Conservation (phyloP, 2,888 invertebrate genomes). For the Nebria brevicollis region DNA sequence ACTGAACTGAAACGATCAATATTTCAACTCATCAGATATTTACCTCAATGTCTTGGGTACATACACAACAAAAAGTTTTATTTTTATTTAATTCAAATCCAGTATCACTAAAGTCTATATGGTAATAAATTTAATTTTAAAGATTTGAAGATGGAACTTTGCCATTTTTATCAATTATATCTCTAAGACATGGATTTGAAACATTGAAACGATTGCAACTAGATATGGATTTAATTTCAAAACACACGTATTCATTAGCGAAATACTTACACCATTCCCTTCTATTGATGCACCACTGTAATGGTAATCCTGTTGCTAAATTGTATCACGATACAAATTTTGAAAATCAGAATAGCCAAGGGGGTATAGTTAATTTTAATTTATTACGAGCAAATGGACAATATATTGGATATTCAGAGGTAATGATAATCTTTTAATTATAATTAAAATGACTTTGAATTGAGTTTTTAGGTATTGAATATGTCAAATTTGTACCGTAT, state of each 20-base stretch:
- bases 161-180: slow-evolving; percentile 84
- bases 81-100: not conserved
- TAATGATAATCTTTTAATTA: slow-evolving; percentile 56
- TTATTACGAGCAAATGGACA: slow-evolving; percentile 79
- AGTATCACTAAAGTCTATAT: not conserved
- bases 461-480: slow-evolving; percentile 77
- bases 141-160: slow-evolving; percentile 96
- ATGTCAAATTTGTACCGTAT: slow-evolving; percentile 89
- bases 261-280: slow-evolving; percentile 76
- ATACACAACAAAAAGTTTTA: too few species aligned
- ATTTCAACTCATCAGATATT: too few species aligned
- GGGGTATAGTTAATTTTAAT: slow-evolving; percentile 91
- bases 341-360: slow-evolving; percentile 73
- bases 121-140: slow-evolving; percentile 54
- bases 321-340: slow-evolving; percentile 82
- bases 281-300: slow-evolving; percentile 72
- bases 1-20: too few species aligned
- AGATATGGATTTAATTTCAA: slow-evolving; percentile 72
- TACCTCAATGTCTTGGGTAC: too few species aligned
- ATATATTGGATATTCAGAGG: slow-evolving; percentile 90
- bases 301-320: slow-evolving; percentile 74
- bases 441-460: not conserved
- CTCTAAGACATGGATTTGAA: slow-evolving; percentile 85
- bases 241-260: slow-evolving; percentile 81
- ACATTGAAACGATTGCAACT: slow-evolving; percentile 74